phyloP scores from a whole-genome alignment of 92 coral and sea anemone species.

The Palythoa grandiflora region DNA sequence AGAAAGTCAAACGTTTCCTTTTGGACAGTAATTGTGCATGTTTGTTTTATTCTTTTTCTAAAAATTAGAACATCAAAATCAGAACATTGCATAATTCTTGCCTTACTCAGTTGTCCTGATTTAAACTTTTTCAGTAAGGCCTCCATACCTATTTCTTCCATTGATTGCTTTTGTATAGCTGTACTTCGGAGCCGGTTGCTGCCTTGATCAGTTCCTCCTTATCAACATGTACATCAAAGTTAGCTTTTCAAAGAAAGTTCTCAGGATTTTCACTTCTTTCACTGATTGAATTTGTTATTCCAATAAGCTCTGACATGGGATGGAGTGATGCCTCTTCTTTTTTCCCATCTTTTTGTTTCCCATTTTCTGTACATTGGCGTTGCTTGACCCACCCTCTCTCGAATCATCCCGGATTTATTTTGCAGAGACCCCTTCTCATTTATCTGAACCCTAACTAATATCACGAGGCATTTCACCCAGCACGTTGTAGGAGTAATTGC shows the following conservation, averaged over 20 bases:
- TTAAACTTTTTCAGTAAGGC: too few relatives aligned
- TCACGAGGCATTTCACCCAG: neutral
- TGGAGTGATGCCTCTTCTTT: constrained; percentile 23
- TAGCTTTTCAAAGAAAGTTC: constrained; percentile 57
- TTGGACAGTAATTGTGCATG: too few relatives aligned
- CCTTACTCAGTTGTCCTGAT: too few relatives aligned
- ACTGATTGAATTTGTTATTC: constrained; percentile 14
- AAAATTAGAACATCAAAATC: too few relatives aligned
- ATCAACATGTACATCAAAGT: constrained; percentile 37
- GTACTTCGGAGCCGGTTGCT: too few relatives aligned
- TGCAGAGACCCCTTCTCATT: neutral
- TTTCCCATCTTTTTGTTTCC: constrained; percentile 20
- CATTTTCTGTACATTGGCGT: constrained; percentile 9
- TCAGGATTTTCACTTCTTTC: constrained; percentile 41
- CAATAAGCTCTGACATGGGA: constrained; percentile 11
- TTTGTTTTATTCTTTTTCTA: too few relatives aligned
- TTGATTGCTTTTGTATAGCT: too few relatives aligned
- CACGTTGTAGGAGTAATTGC: neutral
- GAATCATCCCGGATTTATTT: neutral
- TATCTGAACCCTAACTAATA: neutral
- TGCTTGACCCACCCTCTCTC: too few relatives aligned
- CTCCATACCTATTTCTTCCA: too few relatives aligned
- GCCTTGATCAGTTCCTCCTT: neutral
- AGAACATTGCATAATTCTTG: too few relatives aligned
- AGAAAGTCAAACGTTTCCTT: too few relatives aligned